Percentiles rank a stretch among this genome's conserved stretches.
phyloP scores from a whole-genome alignment of 2,113 vertebrate species.

The Pseudopodoces humilis region DNA sequence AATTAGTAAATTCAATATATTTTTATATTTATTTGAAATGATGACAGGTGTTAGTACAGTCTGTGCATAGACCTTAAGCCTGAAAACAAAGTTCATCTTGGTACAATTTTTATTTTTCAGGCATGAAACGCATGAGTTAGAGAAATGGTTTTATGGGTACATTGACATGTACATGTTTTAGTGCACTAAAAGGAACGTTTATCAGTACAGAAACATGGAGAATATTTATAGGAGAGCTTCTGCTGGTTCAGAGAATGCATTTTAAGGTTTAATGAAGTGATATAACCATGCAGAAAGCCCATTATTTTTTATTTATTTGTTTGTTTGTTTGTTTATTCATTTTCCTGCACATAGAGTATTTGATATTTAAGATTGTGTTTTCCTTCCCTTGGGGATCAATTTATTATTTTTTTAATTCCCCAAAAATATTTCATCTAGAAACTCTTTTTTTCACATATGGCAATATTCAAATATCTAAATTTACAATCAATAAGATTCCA shows the following conservation, averaged over 20 bases:
- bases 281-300: neutral
- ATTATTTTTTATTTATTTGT: neutral
- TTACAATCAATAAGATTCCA: neutral
- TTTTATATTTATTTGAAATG: neutral
- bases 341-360: neutral
- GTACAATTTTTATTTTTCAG: neutral
- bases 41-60: neutral
- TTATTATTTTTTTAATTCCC: neutral
- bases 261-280: constrained; percentile 19
- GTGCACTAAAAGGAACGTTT: neutral
- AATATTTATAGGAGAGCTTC: constrained; percentile 1
- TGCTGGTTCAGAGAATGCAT: neutral
- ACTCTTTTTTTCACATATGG: neutral
- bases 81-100: neutral
- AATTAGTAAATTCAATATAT: neutral
- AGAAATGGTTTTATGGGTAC: neutral
- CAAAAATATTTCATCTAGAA: neutral
- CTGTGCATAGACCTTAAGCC: neutral
- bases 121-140: neutral
- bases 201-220: neutral
- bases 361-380: neutral
- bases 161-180: neutral
- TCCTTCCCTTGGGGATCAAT: neutral
- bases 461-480: neutral
- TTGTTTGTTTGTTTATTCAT: neutral